These are phyloP conservation scores for Neotragus moschatus DNA, from an alignment of 2,113 vertebrate genomes.

Conservation along the genomic window DNA sequence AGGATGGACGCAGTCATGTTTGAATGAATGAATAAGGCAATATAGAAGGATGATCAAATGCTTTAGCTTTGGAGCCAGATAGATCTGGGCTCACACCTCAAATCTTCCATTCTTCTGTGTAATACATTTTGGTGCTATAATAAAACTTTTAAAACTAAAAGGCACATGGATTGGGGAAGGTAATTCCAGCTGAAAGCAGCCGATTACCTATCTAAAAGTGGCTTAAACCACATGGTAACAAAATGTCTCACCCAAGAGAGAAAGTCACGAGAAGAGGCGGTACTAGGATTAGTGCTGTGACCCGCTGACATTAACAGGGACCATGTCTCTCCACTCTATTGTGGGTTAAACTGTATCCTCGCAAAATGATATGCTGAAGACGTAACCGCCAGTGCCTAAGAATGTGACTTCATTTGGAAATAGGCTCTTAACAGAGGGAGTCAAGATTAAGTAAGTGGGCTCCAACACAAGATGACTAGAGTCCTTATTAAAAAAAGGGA, in stretches of 20 bases:
- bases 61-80: not conserved
- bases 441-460: not conserved
- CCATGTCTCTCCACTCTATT: not conserved
- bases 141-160: not conserved
- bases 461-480: not conserved
- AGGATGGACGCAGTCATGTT: not conserved
- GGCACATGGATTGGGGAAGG: not conserved
- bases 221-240: not conserved
- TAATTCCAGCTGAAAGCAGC: not conserved
- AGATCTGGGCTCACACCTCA: not conserved
- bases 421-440: not conserved
- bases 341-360: not conserved
- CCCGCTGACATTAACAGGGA: not conserved
- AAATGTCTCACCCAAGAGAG: not conserved
- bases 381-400: not conserved
- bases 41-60: not conserved
- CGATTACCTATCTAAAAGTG: not conserved
- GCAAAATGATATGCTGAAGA: not conserved
- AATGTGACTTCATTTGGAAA: not conserved
- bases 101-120: not conserved
- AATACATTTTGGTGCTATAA: not conserved
- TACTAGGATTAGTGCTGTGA: not conserved
- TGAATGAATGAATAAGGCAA: not conserved
- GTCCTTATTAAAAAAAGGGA: not conserved
- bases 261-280: not conserved